Base-by-base conservation (phyloP, 2,113 vertebrate genomes). In the Atractosteus spatula region DNA sequence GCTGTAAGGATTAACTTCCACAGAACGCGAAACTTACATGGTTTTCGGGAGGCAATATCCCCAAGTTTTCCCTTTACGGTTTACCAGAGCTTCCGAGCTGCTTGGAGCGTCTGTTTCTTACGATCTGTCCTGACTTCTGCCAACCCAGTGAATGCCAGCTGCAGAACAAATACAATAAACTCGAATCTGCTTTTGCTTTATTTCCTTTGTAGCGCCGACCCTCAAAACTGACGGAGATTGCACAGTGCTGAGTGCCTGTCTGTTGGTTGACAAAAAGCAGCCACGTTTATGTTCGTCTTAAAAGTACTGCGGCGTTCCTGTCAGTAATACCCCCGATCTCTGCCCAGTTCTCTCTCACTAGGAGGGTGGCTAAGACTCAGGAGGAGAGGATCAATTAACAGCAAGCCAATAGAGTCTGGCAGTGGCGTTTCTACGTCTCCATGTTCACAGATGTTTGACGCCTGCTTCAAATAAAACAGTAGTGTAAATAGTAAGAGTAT, bases 31-130 rank as follows among this genome's bases (percentile, higher is more conserved):
- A 72, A 5, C 2, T 3, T n/a, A 14, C 29, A 29, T 29, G 29
- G 29, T 11, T 55, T 41, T 68, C 17, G 7, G 4, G 16, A 42
- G 56, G 12, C 41, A n/a, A 4, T 29, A 55, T 59, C 13, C 29
- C 1, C 7, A 14, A 54, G 47, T 3, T 41, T 69, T 43, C 41
- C 68, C 68, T 5, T 55, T 16, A 55, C n/a, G 45, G 17, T 12
- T 41, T 63, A 61, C 8, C 44, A 17, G 7, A 43, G 51, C 71
- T 55, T 51, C 29, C 29, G 29, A 29, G 29, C 29, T 29, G 29
- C 29, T 13, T 55, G 41, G 41, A 41, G 65, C 14, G 44, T 55
- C 72, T 54, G 56, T 51, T 74, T 74, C 66, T 74, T 7, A 43
- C 54, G 57, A 66, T 8, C 62, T 63, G 55, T 51, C 71, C 47